phyloP scores from a whole-genome alignment of 2,888 invertebrate species.

The Himalopsyche tibetana region DNA sequence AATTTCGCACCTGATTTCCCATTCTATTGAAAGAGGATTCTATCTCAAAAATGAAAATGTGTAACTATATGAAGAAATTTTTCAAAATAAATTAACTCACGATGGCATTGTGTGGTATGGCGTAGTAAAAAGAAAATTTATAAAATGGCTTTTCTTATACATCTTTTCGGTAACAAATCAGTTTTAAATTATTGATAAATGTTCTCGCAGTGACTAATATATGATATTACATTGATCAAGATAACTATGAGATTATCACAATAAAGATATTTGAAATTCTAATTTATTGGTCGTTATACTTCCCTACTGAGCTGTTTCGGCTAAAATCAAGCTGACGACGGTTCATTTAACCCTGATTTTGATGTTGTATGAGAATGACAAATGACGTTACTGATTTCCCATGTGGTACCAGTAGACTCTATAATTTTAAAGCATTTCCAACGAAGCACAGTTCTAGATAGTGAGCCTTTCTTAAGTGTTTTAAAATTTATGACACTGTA shows the following conservation, averaged over 20 bases:
- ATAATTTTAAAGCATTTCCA: constrained; percentile 30
- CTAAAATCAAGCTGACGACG: not conserved
- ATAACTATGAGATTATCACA: not conserved
- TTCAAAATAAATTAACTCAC: too few species aligned
- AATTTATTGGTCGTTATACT: not conserved
- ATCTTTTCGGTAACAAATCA: too few species aligned
- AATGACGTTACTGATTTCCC: constrained; percentile 62
- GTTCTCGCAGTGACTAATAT: not conserved
- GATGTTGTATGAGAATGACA: constrained; percentile 53
- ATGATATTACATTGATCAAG: not conserved
- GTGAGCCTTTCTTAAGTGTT: not conserved
- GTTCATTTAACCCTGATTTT: constrained; percentile 41
- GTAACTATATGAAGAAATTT: too few species aligned
- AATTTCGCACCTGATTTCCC: too few species aligned
- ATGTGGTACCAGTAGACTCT: constrained; percentile 7
- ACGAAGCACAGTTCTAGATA: not conserved
- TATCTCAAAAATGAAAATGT: too few species aligned
- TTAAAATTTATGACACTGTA: not conserved
- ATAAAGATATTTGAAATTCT: not conserved
- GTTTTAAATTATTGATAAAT: too few species aligned
- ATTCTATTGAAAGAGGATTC: too few species aligned
- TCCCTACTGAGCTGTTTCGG: constrained; percentile 1
- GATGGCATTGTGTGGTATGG: too few species aligned
- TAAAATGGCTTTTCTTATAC: too few species aligned
- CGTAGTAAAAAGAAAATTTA: too few species aligned